Base-by-base conservation (phyloP, 1,140 invertebrate genomes). In the Patella vulgata region DNA sequence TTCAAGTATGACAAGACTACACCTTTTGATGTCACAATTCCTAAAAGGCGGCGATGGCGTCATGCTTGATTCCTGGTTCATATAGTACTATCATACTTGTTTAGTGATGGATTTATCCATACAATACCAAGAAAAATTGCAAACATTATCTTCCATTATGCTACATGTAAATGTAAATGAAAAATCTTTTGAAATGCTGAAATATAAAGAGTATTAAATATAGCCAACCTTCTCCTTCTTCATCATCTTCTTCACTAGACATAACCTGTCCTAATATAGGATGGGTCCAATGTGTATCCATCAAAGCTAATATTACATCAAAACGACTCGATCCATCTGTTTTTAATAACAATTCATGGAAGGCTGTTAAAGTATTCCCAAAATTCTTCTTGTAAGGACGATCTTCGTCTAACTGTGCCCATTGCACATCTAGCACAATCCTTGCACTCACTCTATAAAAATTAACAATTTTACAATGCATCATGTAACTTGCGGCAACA, bases 221-320 rank as follows among this genome's bases (percentile, higher is more conserved):
- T n/a, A n/a, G n/a, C n/a, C n/a, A n/a, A 65, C 59, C 67, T 53
- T 70, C 64, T 23, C 63, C 62, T 44, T 75, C 66, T 21, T 61
- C 61, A 36, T 66, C 59, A n/a, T 74, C 72, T 12, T 72, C 66
- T 30, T 74, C 73, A 42, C 70, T 69, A 28, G 71, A 70, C 76
- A 78, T 78, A 4, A 78, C 70, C 47, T 68, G 62, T n/a, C 66
- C 66, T 3, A 78, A 63, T 1, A 54, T 68, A 0, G 74, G 71
- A 57, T 75, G 63, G 25, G 69, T 74, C 76, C 76, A 78, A 0
- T 66, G 71, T 31, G 63, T 73, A 14, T 75, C 70, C 63, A 75
- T 76, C 11, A 78, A 51, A 11, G 40, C 47, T 5, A 67, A 59
- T 21, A 78, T 40, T 42, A 71, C 56, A 33, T 58, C 55, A 59